A percentile compares a stretch with the other conserved stretches of the same genome.
phyloP scores from a whole-genome alignment of 2,797 vertebrate genomes.

The Pseudochirops cupreus region DNA sequence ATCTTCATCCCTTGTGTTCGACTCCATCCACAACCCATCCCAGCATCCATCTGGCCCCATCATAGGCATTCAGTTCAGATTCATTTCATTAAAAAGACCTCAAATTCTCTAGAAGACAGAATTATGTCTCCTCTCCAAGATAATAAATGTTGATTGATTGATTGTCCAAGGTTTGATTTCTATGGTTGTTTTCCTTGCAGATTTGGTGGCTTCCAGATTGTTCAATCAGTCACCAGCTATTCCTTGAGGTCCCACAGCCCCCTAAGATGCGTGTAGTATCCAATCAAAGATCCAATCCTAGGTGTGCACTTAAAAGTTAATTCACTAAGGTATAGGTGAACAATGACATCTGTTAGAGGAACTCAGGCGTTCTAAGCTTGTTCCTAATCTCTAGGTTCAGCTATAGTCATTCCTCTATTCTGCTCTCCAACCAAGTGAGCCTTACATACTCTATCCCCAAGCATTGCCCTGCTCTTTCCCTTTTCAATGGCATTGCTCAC shows the following conservation, averaged over 20 bases:
- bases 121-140: background rate
- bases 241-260: background rate
- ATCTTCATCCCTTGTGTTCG: background rate
- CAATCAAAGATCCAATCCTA: background rate
- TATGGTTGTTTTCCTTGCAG: too few relatives aligned
- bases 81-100: background rate
- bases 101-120: background rate
- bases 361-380: background rate
- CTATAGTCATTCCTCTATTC: background rate
- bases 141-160: background rate
- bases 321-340: background rate
- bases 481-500: background rate
- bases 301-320: background rate
- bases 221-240: background rate
- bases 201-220: background rate
- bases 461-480: background rate
- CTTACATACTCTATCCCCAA: background rate
- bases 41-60: background rate
- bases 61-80: background rate
- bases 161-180: background rate
- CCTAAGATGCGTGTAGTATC: background rate
- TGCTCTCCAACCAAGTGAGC: background rate
- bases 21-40: background rate
- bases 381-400: background rate
- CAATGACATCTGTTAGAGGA: background rate